Percentiles rank a stretch among this genome's conserved stretches.
phyloP scores from a whole-genome alignment of 2,113 vertebrate species.

The Rhinichthys klamathensis region DNA sequence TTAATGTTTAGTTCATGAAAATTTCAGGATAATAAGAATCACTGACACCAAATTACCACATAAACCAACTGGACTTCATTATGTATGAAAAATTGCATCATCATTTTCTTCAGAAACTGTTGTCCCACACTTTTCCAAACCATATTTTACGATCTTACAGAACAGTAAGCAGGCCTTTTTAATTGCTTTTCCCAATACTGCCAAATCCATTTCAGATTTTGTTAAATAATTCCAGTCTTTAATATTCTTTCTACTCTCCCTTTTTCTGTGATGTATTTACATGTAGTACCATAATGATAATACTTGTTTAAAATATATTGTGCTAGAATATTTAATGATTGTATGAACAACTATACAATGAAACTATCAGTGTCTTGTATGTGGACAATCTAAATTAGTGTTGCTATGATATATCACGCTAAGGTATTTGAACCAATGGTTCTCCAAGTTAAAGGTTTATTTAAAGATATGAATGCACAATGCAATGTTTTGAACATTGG shows the following conservation, averaged over 20 bases:
- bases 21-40: too few relatives aligned
- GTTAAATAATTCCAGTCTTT: neutral
- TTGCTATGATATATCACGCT: neutral
- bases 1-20: too few relatives aligned
- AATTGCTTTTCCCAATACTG: too few relatives aligned
- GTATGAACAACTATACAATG: neutral
- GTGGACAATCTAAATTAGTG: neutral
- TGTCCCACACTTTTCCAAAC: too few relatives aligned
- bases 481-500: too few relatives aligned
- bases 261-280: neutral
- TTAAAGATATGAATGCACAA: neutral
- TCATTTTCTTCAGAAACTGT: too few relatives aligned
- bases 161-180: too few relatives aligned
- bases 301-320: neutral
- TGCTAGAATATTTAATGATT: neutral
- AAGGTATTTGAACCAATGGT: neutral
- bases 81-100: too few relatives aligned
- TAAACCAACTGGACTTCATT: too few relatives aligned
- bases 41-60: too few relatives aligned
- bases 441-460: neutral
- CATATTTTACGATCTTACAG: too few relatives aligned
- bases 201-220: too few relatives aligned
- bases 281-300: neutral
- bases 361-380: neutral
- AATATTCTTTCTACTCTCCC: neutral